These are phyloP conservation scores for Prionchulus punctatus DNA, from an alignment of 2,888 invertebrate species.

Conservation along the genomic window DNA sequence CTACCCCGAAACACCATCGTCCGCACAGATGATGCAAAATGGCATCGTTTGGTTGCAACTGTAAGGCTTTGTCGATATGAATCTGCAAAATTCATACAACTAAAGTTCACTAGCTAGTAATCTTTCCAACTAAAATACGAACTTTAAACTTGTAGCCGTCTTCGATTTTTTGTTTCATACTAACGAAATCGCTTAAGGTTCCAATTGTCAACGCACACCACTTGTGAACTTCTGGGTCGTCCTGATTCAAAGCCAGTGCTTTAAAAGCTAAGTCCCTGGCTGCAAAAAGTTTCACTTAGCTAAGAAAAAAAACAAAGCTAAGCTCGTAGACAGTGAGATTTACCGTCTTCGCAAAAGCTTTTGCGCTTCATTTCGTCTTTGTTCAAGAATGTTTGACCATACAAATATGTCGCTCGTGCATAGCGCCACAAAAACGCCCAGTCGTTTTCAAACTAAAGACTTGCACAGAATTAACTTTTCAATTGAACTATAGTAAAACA, in stretches of 20 bases:
- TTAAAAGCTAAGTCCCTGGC: constrained; percentile 44
- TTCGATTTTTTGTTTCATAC: constrained; percentile 48
- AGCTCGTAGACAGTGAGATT: no score
- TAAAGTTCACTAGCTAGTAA: no score
- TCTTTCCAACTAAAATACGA: no score
- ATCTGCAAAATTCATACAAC: constrained; percentile 36
- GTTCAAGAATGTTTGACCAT: not conserved
- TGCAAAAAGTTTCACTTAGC: no score
- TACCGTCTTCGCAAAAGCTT: not conserved
- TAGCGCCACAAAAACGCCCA: not conserved
- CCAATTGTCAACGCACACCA: constrained; percentile 55
- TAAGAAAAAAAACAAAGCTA: no score
- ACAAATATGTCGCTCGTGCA: not conserved
- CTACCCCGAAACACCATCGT: constrained; percentile 50
- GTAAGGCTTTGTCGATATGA: constrained; percentile 50
- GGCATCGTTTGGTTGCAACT: constrained; percentile 46
- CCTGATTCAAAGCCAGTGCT: constrained; percentile 41
- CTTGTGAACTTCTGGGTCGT: constrained; percentile 49
- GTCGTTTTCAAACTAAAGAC: no score
- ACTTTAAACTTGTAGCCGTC: constrained; percentile 49
- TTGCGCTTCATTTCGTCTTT: not conserved
- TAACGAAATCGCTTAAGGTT: constrained; percentile 45
- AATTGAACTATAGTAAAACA: no score
- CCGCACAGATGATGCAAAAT: constrained; percentile 52
- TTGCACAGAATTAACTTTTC: no score